A percentile compares a stretch with the other conserved stretches of the same genome.
These are phyloP conservation scores for Tetramorium bicarinatum DNA, from an alignment of 2,888 invertebrate genomes.

Conservation along the genomic window DNA sequence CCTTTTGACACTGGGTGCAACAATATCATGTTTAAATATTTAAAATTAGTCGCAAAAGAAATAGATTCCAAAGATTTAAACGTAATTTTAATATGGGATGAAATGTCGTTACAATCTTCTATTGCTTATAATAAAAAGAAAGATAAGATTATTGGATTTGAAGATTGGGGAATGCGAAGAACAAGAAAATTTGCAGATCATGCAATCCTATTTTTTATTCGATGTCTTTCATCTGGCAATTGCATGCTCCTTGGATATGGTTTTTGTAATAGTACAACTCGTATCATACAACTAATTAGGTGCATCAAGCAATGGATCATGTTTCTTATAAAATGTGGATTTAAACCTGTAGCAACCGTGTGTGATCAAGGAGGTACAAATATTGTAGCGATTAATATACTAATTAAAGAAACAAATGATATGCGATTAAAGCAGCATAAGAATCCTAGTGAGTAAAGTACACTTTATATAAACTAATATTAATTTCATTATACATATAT, in stretches of 20 bases:
- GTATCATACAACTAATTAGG: background rate
- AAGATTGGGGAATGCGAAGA: background rate
- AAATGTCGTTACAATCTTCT: background rate
- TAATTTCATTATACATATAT: too few species aligned
- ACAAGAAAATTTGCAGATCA: background rate
- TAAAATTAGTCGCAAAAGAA: background rate
- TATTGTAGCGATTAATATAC: background rate
- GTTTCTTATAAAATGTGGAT: background rate
- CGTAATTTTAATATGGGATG: background rate
- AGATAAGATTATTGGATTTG: background rate
- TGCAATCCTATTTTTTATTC: background rate
- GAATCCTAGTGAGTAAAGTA: background rate
- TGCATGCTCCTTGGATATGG: background rate
- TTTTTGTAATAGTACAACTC: background rate
- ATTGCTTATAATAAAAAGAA: background rate
- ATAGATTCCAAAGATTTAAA: background rate
- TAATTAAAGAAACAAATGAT: background rate
- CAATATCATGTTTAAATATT: too few species aligned
- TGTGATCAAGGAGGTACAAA: background rate
- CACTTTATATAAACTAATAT: too few species aligned
- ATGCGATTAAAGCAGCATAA: background rate
- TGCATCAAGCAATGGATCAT: background rate
- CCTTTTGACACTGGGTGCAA: too few species aligned
- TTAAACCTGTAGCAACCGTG: background rate
- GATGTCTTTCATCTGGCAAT: background rate